Evolutionary conservation across 2,113 vertebrate species (phyloP), one percentile per base, ranked within the genome.

Genomic region (Gallinago media): DNA sequence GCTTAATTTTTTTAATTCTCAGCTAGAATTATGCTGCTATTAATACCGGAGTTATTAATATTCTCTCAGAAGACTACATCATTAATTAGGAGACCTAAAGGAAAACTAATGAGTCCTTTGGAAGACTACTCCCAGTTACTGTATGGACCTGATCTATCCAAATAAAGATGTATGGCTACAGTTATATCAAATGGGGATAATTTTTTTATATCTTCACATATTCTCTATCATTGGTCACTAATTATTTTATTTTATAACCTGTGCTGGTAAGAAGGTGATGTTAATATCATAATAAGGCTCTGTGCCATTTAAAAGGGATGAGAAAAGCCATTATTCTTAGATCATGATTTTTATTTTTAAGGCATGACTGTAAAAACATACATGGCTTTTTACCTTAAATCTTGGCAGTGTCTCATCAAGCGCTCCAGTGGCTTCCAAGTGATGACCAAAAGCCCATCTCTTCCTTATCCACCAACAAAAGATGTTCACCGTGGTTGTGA

Each of bases 11-110:
- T 88, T 49, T 18, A 93, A 85, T 84, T 87, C 47, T 92, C 55
- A 81, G 50, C 40, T 88, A 89, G 52, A 92, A 81, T 77, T 77
- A 75, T 81, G 34, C 73, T 87, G 62, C 72, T 94, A 63, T 90
- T 96, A 96, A 92, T 96, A 92, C 49, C 7, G 4, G 67, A 61
- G 50, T 86, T 93, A 91, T 91, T 97, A 96, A 93, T 93, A 84
- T 16, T n/a, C 36, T 96, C 59, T 90, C 82, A 74, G 88, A 93
- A 92, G 78, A 80, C 82, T 74, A 61, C 34, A 88, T 49, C 86
- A 87, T 96, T 95, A 93, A 94, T 88, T 95, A 88, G 91, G 65
- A 89, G 83, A 96, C 88, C 68, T 93, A 75, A 88, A 92, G 75
- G 88, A 86, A 80, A 94, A 92, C 82, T 80, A 81, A 81, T 85